These are phyloP conservation scores for Apodemia duryi DNA, from an alignment of 2,888 invertebrate genomes.

Conservation along the genomic window DNA sequence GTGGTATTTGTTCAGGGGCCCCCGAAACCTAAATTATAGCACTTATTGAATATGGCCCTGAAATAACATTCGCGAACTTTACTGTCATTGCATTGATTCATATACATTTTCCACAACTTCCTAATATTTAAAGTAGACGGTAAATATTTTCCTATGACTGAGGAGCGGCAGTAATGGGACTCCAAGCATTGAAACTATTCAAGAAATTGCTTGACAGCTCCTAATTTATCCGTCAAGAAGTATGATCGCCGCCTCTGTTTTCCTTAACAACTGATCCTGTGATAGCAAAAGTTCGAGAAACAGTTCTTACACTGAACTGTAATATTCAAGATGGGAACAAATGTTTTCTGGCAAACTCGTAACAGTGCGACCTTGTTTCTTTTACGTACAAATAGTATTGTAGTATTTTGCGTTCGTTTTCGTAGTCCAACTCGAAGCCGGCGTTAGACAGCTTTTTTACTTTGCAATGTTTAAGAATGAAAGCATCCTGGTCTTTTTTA, in stretches of 20 bases:
- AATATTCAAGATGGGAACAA: not conserved
- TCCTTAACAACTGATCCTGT: not conserved
- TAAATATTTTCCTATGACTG: conserved; percentile 21
- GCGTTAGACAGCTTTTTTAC: not conserved
- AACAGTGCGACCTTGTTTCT: not conserved
- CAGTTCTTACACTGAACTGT: not conserved
- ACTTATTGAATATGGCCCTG: not conserved
- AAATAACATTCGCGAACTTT: not conserved
- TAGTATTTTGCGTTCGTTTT: not conserved
- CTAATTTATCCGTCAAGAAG: not conserved
- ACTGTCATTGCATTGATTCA: not conserved
- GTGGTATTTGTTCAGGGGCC: not conserved
- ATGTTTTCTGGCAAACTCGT: not conserved
- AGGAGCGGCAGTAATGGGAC: conserved; percentile 23
- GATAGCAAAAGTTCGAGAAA: not conserved
- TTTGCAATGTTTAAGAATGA: not conserved
- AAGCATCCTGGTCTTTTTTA: not conserved
- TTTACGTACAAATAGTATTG: not conserved
- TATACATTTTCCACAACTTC: conserved; percentile 21
- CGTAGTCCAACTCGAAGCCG: not conserved
- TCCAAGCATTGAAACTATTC: conserved; percentile 22
- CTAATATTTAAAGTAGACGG: conserved; percentile 21
- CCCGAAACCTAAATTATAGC: not conserved
- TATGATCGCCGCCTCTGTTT: not conserved
- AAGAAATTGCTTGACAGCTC: conserved; percentile 12